Percentiles rank a stretch among this genome's conserved stretches.
These are phyloP conservation scores for Tetranychus piercei DNA, from an alignment of 2,888 invertebrate genomes.

Conservation along the genomic window DNA sequence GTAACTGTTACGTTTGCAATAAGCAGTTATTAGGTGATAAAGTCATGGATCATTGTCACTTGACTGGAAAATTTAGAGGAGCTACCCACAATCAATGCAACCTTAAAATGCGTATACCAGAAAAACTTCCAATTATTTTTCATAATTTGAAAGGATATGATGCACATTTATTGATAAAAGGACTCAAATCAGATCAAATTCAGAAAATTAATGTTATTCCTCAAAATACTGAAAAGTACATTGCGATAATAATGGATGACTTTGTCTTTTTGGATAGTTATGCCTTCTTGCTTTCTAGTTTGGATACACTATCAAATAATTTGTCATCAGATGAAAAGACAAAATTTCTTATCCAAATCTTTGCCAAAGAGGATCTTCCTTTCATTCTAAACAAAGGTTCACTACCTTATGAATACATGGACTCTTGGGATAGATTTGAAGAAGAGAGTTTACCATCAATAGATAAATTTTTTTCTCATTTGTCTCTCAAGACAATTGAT, in stretches of 20 bases:
- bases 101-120: neutral
- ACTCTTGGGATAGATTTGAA: neutral
- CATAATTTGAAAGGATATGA: constrained; percentile 3
- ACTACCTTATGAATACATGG: constrained; percentile 4
- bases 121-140: neutral
- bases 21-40: neutral
- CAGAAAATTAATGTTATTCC: neutral
- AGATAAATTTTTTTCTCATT: neutral
- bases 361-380: neutral
- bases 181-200: neutral
- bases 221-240: neutral
- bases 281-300: neutral
- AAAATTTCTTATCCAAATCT: neutral
- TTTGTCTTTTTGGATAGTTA: neutral
- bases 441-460: neutral
- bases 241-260: neutral
- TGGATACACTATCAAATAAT: neutral
- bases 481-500: neutral
- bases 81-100: neutral
- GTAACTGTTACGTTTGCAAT: neutral
- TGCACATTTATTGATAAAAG: neutral
- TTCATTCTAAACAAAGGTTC: neutral
- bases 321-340: neutral
- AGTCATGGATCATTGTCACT: neutral
- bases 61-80: constrained; percentile 3